Base-by-base conservation (phyloP, 1,140 invertebrate species). In the Drosophila rufa region DNA sequence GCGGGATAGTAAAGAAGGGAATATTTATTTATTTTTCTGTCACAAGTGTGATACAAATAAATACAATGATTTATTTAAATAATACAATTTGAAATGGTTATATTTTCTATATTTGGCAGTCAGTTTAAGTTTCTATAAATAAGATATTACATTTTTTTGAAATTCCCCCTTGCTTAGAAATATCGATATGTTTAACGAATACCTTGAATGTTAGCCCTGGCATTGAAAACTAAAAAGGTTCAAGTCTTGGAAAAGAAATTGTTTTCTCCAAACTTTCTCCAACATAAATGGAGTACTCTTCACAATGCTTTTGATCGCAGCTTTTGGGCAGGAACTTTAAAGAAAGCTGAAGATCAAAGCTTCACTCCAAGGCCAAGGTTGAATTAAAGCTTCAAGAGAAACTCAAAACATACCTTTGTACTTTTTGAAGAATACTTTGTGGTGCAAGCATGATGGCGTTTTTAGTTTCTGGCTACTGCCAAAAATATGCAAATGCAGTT, bases 221-320 rank as follows among this genome's bases (percentile, higher is more conserved):
- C 17, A 11, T 55, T 19, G 4, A 14, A 8, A 0, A 19, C 0
- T 36, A 36, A 3, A 1, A 15, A 17, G 67, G 67, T 70, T 70
- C 9, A 55, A 45, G 2, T 46, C 40, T 55, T 46, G 48, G 67
- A 30, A 50, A 38, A 70, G 30, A 55, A 40, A 38, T 17, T 40
- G 17, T 19, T 38, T 15, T 1, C 12, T n/a, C 1, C 1, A 6
- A 22, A 51, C 40, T 61, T 14, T 58, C 33, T 27, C 30, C 11
- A 11, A 2, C 19, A 27, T 58, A 27, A 56, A 69, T 82, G 56
- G 25, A 75, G 69, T 59, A 66, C 45, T 12, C 19, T 33, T 46
- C 9, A 12, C 27, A 47, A 25, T 11, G 19, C 30, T 38, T 43
- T 53, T 12, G 22, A n/a, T 45, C 3, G 6, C 12, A 38, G 62